Base-by-base conservation (phyloP, 92 coral and sea anemone genomes). In the Epizoanthus ramosus region DNA sequence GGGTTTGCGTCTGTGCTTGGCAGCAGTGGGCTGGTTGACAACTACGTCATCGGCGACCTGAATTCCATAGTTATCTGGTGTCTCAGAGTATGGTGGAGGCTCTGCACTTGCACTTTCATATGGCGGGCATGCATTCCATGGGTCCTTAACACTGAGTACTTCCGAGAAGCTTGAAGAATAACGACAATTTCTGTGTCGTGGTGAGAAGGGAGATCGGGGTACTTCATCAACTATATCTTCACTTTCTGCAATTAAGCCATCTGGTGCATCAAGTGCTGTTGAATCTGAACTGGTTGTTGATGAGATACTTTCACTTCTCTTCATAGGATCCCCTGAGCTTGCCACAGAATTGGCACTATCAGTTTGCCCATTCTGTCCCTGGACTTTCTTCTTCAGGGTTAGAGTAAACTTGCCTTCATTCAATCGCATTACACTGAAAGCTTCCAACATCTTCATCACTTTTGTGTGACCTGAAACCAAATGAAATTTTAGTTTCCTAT, bases 391-490 rank as follows among this genome's bases (percentile, higher is more conserved):
- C 85, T 94, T 92, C 75, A 97, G 75, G 21, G 97, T 95, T 73
- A 91, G 92, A 52, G 99, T 97, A 68, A 97, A 97, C 81, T 85
- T 92, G 24, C 87, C 92, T 43, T 97, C 98, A 92, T 91, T 90
- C 84, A 94, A 79, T 76, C 93, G 63, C 88, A 92, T 83, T 15
- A 95, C 97, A 77, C 95, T 97, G 91, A 94, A 97, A 2, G 99
- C 96, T 74, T 97, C 99, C 69, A 97, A 77, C 18, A 93, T 96
- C 75, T 97, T 92, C 68, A 91, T 91, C 71, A 97, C 93, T 80
- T 89, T 93, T 65, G 97, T 94, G 61, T 97, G 92, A 60, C 99
- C 99, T 97, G 86, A 17, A 41, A 59, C 23, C 17, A 77, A 37
- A 59, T 1, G 5, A 16, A 16, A 5, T 8, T 19, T 25, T 8